Conservation (phyloP, 1,140 invertebrate species). For the Drosophila obscura region DNA sequence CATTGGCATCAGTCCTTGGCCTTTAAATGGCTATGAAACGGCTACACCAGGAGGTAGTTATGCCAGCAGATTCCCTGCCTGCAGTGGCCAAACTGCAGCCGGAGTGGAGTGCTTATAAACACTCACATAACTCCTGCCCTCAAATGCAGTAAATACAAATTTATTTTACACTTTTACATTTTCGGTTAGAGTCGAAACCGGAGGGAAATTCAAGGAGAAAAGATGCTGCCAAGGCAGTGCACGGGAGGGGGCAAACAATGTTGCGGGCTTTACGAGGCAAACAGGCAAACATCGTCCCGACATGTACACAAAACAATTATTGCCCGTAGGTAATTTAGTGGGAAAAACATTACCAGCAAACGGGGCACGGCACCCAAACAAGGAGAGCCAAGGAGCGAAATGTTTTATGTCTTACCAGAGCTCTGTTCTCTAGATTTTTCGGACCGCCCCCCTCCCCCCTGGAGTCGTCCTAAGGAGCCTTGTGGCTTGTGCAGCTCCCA, state of each 20-base stretch:
- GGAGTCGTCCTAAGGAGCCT: too few species aligned
- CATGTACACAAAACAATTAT: conserved; percentile 79
- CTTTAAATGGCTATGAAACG: conserved; percentile 35
- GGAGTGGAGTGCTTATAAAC: conserved; percentile 4
- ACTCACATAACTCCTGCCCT: conserved; percentile 43
- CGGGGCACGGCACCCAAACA: conserved; percentile 15
- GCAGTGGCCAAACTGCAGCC: conserved; percentile 26
- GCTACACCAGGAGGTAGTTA: conserved; percentile 4
- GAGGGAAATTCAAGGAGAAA: not conserved
- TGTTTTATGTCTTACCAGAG: conserved; percentile 60
- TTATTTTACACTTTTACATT: conserved; percentile 47
- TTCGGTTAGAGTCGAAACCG: conserved; percentile 13
- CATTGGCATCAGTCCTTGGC: conserved; percentile 10
- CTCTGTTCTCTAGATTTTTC: conserved; percentile 13
- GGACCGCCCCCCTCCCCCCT: too few species aligned
- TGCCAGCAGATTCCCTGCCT: conserved; percentile 22
- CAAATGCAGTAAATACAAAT: conserved; percentile 52
- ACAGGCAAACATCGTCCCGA: conserved; percentile 3
- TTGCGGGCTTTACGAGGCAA: conserved; percentile 38
- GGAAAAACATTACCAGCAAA: conserved; percentile 55
- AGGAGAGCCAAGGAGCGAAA: conserved; percentile 36
- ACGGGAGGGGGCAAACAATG: conserved; percentile 20
- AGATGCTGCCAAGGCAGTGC: not conserved
- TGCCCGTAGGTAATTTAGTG: conserved; percentile 76
- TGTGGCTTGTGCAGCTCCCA: too few species aligned